Evolutionary conservation across 2,797 vertebrate species (phyloP).

Genomic region (Poeciliopsis paucimaculata): DNA sequence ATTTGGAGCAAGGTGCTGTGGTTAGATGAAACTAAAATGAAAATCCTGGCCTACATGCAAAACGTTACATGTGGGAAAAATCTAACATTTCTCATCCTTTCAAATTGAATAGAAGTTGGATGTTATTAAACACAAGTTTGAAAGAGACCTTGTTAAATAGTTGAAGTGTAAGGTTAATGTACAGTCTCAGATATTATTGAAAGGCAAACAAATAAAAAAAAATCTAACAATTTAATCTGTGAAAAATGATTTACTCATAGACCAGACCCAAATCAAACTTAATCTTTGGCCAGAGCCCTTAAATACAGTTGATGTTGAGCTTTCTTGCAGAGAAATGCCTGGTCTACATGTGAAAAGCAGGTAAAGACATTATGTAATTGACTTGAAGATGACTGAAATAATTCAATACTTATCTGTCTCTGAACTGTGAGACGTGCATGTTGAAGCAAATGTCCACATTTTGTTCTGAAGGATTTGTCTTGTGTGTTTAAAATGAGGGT

Average conservation of each 20-base stretch:
- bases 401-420: background rate
- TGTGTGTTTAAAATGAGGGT: background rate
- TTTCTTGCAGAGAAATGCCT: background rate
- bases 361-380: background rate
- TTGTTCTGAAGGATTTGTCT: slow-evolving; percentile 7
- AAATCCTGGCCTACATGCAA: background rate
- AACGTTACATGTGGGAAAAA: background rate
- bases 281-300: background rate
- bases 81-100: background rate
- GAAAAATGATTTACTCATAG: background rate
- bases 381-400: background rate
- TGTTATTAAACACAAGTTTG: background rate
- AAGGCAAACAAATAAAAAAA: background rate
- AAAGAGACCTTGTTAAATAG: background rate
- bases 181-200: background rate
- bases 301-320: background rate
- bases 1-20: background rate
- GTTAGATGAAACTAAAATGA: background rate
- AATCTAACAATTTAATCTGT: background rate
- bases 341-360: background rate
- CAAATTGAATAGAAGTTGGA: background rate
- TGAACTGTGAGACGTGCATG: background rate
- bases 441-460: background rate
- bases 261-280: background rate
- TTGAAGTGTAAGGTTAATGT: background rate